Evolutionary conservation across 2,888 invertebrate species (phyloP).

Genomic region (Reticulitermes lucifugus): DNA sequence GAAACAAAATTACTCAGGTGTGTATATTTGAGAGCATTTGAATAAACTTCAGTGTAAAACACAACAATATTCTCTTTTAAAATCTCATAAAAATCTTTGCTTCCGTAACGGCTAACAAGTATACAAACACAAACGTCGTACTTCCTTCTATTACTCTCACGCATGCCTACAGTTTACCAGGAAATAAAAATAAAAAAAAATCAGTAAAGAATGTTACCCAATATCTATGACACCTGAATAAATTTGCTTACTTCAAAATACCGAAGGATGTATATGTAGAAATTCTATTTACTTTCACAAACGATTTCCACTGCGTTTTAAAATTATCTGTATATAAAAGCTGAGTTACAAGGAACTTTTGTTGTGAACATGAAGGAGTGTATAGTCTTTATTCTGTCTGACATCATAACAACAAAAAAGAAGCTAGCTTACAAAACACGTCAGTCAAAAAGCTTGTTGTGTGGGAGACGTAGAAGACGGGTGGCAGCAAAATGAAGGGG

Average conservation of each 20-base stretch:
- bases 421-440: constrained; percentile 7
- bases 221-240: not conserved
- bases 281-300: not conserved
- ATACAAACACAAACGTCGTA: not conserved
- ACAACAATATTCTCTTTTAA: no score
- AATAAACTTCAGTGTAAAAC: no score
- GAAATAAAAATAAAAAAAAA: not conserved
- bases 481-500: not conserved
- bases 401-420: not conserved
- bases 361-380: not conserved
- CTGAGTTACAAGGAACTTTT: not conserved
- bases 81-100: no score
- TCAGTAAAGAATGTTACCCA: no score
- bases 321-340: not conserved
- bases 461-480: not conserved
- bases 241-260: not conserved
- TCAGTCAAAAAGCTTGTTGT: not conserved
- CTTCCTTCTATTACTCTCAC: not conserved
- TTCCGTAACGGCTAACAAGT: not conserved
- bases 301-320: not conserved
- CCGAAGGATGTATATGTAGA: not conserved
- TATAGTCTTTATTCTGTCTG: constrained; percentile 14
- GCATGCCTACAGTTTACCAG: not conserved
- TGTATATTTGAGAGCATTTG: no score
- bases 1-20: no score